Conservation (phyloP, 2,888 invertebrate genomes). For the Thera britannica region DNA sequence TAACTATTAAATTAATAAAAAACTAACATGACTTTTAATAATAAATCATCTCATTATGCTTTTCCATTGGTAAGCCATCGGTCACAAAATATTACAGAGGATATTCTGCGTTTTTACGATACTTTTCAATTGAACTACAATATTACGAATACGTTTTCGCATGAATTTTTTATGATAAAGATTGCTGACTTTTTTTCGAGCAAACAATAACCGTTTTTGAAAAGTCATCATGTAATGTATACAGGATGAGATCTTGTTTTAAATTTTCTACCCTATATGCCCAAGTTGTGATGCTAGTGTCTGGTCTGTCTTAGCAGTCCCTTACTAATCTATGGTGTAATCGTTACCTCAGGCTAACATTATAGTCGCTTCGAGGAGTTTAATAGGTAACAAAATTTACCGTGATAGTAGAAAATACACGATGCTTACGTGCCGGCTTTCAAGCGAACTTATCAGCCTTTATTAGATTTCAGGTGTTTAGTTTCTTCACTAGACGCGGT, state of each 20-base stretch:
- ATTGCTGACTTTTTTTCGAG: no score
- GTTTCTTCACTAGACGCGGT: conserved; percentile 56
- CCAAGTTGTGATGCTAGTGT: conserved; percentile 10
- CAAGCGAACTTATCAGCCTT: conserved; percentile 71
- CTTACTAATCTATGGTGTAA: conserved; percentile 74
- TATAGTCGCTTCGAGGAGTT: conserved; percentile 82
- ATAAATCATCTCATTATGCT: no score
- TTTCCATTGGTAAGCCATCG: no score
- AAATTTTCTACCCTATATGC: background rate
- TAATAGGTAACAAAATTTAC: conserved; percentile 84
- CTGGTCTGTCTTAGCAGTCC: conserved; percentile 47
- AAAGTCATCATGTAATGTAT: no score
- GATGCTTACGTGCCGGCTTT: conserved; percentile 76
- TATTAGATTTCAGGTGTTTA: conserved; percentile 73
- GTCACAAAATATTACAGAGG: no score
- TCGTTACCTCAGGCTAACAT: conserved; percentile 83
- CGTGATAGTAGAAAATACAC: conserved; percentile 82
- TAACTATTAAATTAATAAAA: no score
- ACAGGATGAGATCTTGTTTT: no score
- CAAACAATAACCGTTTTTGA: background rate
- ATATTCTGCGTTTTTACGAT: background rate
- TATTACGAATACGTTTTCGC: background rate
- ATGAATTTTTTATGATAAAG: no score
- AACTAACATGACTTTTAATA: no score
- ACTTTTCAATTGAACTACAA: background rate